Evolutionary conservation across 64 coral and sea anemone genomes (phyloP).

Genomic region (Anthopleura sola): DNA sequence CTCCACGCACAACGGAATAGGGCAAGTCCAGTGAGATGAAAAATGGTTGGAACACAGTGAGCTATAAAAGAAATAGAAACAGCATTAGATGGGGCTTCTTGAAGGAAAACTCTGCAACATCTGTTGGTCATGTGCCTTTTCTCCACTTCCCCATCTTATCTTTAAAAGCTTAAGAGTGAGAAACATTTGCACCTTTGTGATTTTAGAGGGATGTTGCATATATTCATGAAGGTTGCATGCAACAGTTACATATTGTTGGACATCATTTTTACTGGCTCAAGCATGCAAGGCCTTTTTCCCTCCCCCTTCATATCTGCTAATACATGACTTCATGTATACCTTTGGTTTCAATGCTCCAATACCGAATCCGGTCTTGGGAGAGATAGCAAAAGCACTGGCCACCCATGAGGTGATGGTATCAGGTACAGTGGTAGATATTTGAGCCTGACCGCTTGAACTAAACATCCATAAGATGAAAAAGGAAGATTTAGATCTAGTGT

Average conservation of each 20-base stretch:
- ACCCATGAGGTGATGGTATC: slow-evolving; percentile 96
- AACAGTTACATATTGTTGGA: too few relatives aligned
- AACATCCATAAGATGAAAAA: background rate
- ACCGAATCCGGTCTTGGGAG: slow-evolving; percentile 67
- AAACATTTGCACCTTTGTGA: too few relatives aligned
- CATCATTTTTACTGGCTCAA: too few relatives aligned
- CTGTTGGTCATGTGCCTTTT: too few relatives aligned
- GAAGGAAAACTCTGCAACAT: background rate
- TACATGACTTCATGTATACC: too few relatives aligned
- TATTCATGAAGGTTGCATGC: too few relatives aligned
- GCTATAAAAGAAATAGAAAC: slow-evolving; percentile 22
- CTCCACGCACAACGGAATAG: slow-evolving; percentile 89
- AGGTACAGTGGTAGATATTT: slow-evolving; percentile 50
- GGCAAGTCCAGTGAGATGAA: slow-evolving; percentile 86
- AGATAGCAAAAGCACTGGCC: slow-evolving; percentile 86
- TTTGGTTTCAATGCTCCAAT: slow-evolving; percentile 71
- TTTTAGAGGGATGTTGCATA: too few relatives aligned
- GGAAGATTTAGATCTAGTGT: background rate
- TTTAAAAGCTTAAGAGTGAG: too few relatives aligned
- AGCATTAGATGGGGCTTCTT: background rate
- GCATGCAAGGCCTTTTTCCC: too few relatives aligned
- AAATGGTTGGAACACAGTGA: slow-evolving; percentile 87
- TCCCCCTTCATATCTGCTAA: too few relatives aligned
- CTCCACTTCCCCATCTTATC: too few relatives aligned
- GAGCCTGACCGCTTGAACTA: slow-evolving; percentile 65